Evolutionary conservation across 2,888 invertebrate species (phyloP), one percentile per base, ranked within the genome.

Genomic region (Adineta ricciae): DNA sequence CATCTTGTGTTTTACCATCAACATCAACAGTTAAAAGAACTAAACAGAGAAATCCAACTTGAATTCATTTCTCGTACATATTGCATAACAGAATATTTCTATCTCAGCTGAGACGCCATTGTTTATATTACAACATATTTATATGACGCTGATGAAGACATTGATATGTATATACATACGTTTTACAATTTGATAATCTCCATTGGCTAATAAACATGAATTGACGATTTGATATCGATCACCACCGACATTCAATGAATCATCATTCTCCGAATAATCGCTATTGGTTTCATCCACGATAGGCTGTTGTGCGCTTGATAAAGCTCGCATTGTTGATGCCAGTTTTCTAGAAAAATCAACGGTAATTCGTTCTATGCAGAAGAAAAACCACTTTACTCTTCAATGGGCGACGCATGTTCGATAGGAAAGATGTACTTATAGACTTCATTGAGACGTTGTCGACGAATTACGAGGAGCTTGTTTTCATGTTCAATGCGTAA

Each of bases 141-240:
- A 11, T 46, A 46, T 46, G 46, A 46, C 46, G 46, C 11, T 46
- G 11, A 46, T 19, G 19, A 50, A 50, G 19, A 50, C 14, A 3
- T 16, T 50, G 3, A 50, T 19, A 16, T 50, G 19, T 50, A 50
- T 3, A 16, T 50, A 41, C 73, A 38, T 73, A 78, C 41, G 78
- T 78, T 41, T 78, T 24, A 2, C 38, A 78, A 78, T 41, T 78
- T 38, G 41, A 78, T 94, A 95, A 90, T 96, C 95, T 0, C 95
- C 95, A 87, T 94, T 94, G 7, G 94, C 93, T 86, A 95, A 94
- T 87, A 95, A 90, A 88, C 94, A 94, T 0, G 96, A 95, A n/a
- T 94, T 94, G 56, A 95, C 94, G 87, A 96, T 94, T 83, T 93
- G 92, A 90, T 94, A 94, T 88, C 94, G 93, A 87, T 93, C 91